phyloP scores from a whole-genome alignment of 2,113 vertebrate genomes.

The Polypterus senegalus region DNA sequence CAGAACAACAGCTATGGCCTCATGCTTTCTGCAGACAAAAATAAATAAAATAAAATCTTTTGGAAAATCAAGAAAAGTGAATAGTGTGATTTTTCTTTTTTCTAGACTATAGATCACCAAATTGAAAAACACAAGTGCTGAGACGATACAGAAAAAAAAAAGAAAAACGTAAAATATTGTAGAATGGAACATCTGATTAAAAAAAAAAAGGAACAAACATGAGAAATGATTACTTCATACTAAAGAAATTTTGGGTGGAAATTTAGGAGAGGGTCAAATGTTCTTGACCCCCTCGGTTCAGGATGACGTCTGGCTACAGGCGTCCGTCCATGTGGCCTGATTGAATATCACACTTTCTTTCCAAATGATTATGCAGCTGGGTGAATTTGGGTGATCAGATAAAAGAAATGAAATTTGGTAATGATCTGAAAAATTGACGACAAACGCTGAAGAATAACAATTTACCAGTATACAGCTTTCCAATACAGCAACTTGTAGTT shows the following conservation, averaged over 20 bases:
- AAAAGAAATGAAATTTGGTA: slow-evolving; percentile 37
- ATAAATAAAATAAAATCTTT: slow-evolving; percentile 27
- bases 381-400: slow-evolving; percentile 57
- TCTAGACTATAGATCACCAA: slow-evolving; percentile 36
- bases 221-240: slow-evolving; percentile 42
- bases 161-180: slow-evolving; percentile 28
- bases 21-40: slow-evolving; percentile 44
- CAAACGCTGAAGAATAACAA: slow-evolving; percentile 53
- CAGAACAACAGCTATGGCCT: slow-evolving; percentile 35
- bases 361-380: slow-evolving; percentile 47
- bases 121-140: slow-evolving; percentile 39
- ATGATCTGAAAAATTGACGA: slow-evolving; percentile 50
- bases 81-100: slow-evolving; percentile 25
- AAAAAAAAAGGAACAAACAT: slow-evolving; percentile 17
- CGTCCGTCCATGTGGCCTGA: too few relatives aligned
- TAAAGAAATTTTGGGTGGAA: slow-evolving; percentile 39
- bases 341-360: slow-evolving; percentile 15
- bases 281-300: slow-evolving; percentile 32
- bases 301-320: too few relatives aligned
- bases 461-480: slow-evolving; percentile 77
- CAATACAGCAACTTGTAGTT: slow-evolving; percentile 65
- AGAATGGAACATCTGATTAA: slow-evolving; percentile 33
- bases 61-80: slow-evolving; percentile 31
- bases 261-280: slow-evolving; percentile 47
- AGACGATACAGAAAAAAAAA: slow-evolving; percentile 44